Conservation (phyloP, 2,888 invertebrate species). For the Invenusta paracnida region DNA sequence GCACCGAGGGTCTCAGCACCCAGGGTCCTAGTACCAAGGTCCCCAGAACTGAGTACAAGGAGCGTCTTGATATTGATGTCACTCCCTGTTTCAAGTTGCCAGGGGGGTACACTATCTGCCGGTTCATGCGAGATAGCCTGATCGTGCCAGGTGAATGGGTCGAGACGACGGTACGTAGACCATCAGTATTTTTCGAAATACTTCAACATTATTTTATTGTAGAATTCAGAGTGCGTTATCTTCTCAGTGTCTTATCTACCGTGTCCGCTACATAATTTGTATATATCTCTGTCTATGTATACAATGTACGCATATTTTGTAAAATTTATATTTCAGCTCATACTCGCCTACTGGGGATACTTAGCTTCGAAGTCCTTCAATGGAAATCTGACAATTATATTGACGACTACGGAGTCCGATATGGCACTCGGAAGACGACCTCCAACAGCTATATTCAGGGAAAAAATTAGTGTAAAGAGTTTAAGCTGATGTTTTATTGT, state of each 20-base stretch:
- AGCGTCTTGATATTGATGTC: not conserved
- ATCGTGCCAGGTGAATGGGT: not conserved
- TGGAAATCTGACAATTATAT: not conserved
- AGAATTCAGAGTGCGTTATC: not conserved
- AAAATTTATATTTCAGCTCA: conserved; percentile 3
- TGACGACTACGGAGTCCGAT: not conserved
- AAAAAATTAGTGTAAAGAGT: not conserved
- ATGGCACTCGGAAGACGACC: not conserved
- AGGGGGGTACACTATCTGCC: not conserved
- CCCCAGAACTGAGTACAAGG: not conserved
- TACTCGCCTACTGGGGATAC: not conserved
- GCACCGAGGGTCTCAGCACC: no score
- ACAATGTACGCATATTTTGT: not conserved
- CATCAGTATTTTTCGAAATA: not conserved
- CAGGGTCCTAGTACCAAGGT: not conserved
- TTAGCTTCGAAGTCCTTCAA: not conserved
- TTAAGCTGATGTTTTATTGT: not conserved
- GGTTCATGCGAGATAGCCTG: conserved; percentile 3
- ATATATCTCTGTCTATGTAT: not conserved
- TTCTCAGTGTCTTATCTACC: not conserved
- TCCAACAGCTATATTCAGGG: not conserved
- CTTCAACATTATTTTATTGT: not conserved
- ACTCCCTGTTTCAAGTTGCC: not conserved
- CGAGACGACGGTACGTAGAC: not conserved
- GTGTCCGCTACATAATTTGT: not conserved